Evolutionary conservation across 2,888 invertebrate species (phyloP).

Genomic region (Gandaritis pyraliata): DNA sequence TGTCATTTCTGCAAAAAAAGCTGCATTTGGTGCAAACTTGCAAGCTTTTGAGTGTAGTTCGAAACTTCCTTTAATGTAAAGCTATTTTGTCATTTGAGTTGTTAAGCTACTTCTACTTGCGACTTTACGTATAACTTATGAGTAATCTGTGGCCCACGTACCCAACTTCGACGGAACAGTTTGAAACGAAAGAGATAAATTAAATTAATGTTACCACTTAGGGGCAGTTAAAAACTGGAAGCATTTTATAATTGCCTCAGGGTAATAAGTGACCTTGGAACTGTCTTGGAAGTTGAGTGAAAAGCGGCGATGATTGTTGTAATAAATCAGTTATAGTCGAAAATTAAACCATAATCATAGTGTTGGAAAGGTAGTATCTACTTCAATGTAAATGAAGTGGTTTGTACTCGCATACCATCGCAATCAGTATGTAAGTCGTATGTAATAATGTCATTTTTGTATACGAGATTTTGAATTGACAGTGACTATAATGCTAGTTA

Average conservation of each 20-base stretch:
- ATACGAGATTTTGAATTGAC: too few relatives aligned
- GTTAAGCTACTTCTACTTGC: conserved; percentile 10
- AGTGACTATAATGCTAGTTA: too few relatives aligned
- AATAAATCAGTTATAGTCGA: conserved; percentile 29
- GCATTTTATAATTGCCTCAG: conserved; percentile 41
- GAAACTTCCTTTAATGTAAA: background rate
- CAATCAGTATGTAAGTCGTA: too few relatives aligned
- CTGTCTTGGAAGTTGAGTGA: conserved; percentile 27
- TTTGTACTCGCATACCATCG: too few relatives aligned
- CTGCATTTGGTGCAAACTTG: too few relatives aligned
- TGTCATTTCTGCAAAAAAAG: too few relatives aligned
- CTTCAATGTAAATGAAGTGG: too few relatives aligned
- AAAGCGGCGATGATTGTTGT: conserved; percentile 20
- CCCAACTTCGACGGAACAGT: conserved; percentile 50
- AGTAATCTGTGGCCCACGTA: conserved; percentile 49
- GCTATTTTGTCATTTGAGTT: conserved; percentile 1
- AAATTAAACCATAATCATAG: background rate
- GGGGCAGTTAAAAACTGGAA: conserved; percentile 41
- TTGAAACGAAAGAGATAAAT: conserved; percentile 60
- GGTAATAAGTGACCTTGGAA: conserved; percentile 35
- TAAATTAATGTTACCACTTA: conserved; percentile 58
- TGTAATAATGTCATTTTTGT: too few relatives aligned
- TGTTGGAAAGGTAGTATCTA: background rate
- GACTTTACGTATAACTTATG: conserved; percentile 23
- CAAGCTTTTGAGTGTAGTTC: too few relatives aligned